Evolutionary conservation across 2,888 invertebrate genomes (phyloP).

Genomic region (Drosophila barbarae): DNA sequence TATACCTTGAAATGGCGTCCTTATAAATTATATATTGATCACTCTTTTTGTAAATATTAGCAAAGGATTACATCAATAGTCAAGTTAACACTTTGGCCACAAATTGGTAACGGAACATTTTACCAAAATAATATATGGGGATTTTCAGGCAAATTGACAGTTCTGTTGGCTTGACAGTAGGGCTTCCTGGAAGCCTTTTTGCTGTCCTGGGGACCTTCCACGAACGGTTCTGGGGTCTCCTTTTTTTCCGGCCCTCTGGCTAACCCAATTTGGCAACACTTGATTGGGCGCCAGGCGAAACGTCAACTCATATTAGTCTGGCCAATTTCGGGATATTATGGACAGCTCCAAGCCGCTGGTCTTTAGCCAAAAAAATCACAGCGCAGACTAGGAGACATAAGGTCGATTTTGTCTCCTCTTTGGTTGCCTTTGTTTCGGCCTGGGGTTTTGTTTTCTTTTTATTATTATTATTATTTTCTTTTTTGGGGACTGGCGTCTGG

Average conservation of each 20-base stretch:
- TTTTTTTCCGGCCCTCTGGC: constrained; percentile 32
- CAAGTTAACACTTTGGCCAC: neutral
- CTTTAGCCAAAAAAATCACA: constrained; percentile 62
- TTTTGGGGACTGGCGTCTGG: constrained; percentile 57
- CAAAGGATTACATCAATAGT: neutral
- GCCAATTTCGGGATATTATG: constrained; percentile 47
- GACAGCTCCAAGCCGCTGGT: constrained; percentile 72
- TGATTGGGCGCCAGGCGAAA: constrained; percentile 77
- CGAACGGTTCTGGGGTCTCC: constrained; percentile 49
- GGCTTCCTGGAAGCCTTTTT: constrained; percentile 64
- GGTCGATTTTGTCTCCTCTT: constrained; percentile 25
- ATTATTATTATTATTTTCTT: constrained; percentile 3
- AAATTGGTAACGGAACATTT: constrained; percentile 1
- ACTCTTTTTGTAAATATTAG: neutral
- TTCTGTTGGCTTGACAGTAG: constrained; percentile 33
- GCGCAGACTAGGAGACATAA: constrained; percentile 38
- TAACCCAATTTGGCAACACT: constrained; percentile 75
- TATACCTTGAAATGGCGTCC: rapidly evolving
- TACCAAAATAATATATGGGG: constrained; percentile 2
- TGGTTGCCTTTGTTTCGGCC: constrained; percentile 9
- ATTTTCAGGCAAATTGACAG: constrained; percentile 64
- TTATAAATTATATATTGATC: neutral
- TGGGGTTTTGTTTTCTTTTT: constrained; percentile 28
- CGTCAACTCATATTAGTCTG: constrained; percentile 66
- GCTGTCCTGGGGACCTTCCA: constrained; percentile 45